phyloP scores from a whole-genome alignment of 2,113 vertebrate genomes.

The Nycticryphes semicollaris region DNA sequence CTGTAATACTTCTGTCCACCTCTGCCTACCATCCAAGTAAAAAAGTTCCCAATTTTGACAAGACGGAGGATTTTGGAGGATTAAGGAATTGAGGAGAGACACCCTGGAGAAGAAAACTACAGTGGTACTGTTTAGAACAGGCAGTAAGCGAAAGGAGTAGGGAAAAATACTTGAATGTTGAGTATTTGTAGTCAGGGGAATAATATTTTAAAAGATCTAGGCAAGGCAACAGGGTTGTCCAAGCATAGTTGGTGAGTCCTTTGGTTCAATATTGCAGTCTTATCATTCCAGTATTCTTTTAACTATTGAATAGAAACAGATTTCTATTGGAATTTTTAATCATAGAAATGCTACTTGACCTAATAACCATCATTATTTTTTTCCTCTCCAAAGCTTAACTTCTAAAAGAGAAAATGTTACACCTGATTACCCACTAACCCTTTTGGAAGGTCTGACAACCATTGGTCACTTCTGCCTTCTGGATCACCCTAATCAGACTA shows the following conservation, averaged over 20 bases:
- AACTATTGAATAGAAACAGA: not conserved
- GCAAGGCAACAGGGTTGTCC: not conserved
- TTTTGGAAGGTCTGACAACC: conserved; percentile 92
- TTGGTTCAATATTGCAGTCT: not conserved
- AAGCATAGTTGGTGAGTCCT: not conserved
- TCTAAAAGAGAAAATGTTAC: conserved; percentile 90
- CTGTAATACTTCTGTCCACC: not conserved
- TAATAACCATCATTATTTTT: not conserved
- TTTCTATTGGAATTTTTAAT: not conserved
- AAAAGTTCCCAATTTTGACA: not conserved
- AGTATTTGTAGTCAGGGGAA: not conserved
- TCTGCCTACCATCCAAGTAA: not conserved
- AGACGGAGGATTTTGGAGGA: not conserved
- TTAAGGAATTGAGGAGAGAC: not conserved
- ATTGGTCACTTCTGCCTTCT: conserved; percentile 93
- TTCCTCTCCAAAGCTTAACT: conserved; percentile 68
- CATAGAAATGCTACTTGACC: not conserved
- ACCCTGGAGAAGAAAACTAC: not conserved
- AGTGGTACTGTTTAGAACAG: not conserved
- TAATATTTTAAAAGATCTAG: not conserved
- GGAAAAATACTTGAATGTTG: not conserved
- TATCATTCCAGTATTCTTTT: not conserved
- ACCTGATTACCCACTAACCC: conserved; percentile 93
- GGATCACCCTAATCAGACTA: conserved; percentile 80
- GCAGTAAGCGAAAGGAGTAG: not conserved